phyloP scores from a whole-genome alignment of 2,888 invertebrate genomes.

The Amiota minor region DNA sequence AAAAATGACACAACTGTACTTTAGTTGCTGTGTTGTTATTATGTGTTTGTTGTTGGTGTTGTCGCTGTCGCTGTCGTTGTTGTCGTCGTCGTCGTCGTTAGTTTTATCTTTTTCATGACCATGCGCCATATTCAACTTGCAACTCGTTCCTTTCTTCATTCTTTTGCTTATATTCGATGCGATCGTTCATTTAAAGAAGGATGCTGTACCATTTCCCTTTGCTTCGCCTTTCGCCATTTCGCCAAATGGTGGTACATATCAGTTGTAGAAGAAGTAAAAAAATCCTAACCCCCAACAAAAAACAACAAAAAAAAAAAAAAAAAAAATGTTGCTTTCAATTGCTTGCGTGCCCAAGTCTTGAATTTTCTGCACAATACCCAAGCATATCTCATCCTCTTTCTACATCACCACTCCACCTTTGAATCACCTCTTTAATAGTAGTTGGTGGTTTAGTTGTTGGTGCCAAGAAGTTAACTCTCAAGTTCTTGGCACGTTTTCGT shows the following conservation, averaged over 20 bases:
- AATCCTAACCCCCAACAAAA: too few relatives aligned
- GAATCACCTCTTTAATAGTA: not conserved
- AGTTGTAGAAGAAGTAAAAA: not conserved
- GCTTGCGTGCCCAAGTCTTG: not conserved
- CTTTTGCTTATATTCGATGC: not conserved
- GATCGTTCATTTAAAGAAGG: not conserved
- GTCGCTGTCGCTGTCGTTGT: slow-evolving; percentile 7
- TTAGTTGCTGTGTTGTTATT: not conserved
- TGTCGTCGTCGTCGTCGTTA: not conserved
- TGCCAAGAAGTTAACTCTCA: slow-evolving; percentile 10
- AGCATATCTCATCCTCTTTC: not conserved
- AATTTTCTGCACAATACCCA: not conserved
- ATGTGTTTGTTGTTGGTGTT: not conserved
- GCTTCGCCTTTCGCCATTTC: not conserved
- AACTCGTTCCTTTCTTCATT: not conserved
- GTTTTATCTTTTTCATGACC: not conserved
- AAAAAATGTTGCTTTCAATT: not conserved
- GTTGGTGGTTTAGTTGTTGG: not conserved
- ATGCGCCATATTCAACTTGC: not conserved
- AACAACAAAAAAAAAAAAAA: too few relatives aligned
- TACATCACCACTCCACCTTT: too few relatives aligned
- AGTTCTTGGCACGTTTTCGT: slow-evolving; percentile 34
- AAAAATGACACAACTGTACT: slow-evolving; percentile 35
- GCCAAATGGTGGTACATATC: too few relatives aligned
- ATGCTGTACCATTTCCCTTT: not conserved